A percentile compares a stretch with the other conserved stretches of the same genome.
Evolutionary conservation across 2,888 invertebrate species (phyloP).

Genomic region (Smittia aterrima): DNA sequence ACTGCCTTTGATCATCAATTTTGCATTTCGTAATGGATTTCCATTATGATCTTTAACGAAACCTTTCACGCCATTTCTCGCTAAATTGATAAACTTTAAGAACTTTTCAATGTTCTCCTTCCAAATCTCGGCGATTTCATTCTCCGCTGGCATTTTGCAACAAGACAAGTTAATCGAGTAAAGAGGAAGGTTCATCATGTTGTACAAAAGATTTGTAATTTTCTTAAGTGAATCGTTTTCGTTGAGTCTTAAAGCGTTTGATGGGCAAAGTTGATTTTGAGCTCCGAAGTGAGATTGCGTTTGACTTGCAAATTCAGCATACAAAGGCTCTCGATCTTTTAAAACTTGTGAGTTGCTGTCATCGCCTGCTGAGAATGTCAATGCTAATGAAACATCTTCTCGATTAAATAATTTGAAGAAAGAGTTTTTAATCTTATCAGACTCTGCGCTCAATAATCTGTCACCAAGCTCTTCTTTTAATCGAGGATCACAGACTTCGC

Average conservation of each 20-base stretch:
- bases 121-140: constrained; percentile 69
- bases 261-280: constrained; percentile 21
- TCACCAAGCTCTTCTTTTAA: constrained; percentile 63
- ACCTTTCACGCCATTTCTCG: constrained; percentile 70
- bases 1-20: constrained; percentile 63
- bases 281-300: constrained; percentile 46
- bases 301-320: constrained; percentile 44
- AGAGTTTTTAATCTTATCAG: constrained; percentile 50
- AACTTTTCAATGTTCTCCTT: constrained; percentile 64
- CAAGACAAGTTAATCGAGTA: constrained; percentile 74
- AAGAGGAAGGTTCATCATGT: constrained; percentile 64
- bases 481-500: constrained; percentile 51
- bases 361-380: constrained; percentile 72
- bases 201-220: constrained; percentile 61
- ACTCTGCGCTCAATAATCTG: constrained; percentile 56
- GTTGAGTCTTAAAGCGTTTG: constrained; percentile 20
- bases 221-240: constrained; percentile 44
- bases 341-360: constrained; percentile 18
- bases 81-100: constrained; percentile 61
- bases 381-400: constrained; percentile 68
- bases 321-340: constrained; percentile 29
- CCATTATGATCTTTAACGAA: constrained; percentile 65
- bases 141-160: constrained; percentile 75
- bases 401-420: constrained; percentile 64
- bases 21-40: constrained; percentile 68